Conservation (phyloP, 2,888 invertebrate species). For the Lasioglossum zephyrum region DNA sequence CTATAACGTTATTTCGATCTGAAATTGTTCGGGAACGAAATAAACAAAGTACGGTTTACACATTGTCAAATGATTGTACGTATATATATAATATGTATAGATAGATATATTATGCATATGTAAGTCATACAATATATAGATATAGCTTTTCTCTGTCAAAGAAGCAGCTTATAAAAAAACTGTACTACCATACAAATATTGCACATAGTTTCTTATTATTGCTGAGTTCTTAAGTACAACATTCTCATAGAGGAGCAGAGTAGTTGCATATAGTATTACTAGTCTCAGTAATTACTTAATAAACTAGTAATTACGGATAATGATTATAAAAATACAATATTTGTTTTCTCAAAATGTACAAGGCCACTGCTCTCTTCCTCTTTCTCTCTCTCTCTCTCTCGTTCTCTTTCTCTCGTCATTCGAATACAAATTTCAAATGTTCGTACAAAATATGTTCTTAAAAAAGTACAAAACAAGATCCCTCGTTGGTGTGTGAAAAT, state of each 20-base stretch:
- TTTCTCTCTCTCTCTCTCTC: neutral
- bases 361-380: constrained; percentile 62
- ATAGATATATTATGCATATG: constrained; percentile 73
- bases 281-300: neutral
- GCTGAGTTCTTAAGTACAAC: constrained; percentile 62
- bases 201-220: constrained; percentile 72
- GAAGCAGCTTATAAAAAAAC: constrained; percentile 72
- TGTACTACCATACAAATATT: constrained; percentile 78
- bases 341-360: constrained; percentile 60
- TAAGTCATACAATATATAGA: constrained; percentile 74
- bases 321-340: constrained; percentile 65
- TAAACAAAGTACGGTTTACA: constrained; percentile 58
- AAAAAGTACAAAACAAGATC: constrained; percentile 82
- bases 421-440: constrained; percentile 71
- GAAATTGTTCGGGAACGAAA: constrained; percentile 67
- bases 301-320: constrained; percentile 22
- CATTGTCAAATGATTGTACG: constrained; percentile 54
- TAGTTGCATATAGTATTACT: constrained; percentile 50
- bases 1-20: constrained; percentile 59
- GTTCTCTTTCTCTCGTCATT: constrained; percentile 37
- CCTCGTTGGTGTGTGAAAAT: constrained; percentile 75
- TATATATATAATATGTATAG: constrained; percentile 12
- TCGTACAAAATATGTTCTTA: constrained; percentile 80
- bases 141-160: constrained; percentile 67
- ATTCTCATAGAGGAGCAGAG: constrained; percentile 68